Evolutionary conservation across 2,888 invertebrate species (phyloP), one percentile per base, ranked within the genome.

Genomic region (Pollenia angustigena): DNA sequence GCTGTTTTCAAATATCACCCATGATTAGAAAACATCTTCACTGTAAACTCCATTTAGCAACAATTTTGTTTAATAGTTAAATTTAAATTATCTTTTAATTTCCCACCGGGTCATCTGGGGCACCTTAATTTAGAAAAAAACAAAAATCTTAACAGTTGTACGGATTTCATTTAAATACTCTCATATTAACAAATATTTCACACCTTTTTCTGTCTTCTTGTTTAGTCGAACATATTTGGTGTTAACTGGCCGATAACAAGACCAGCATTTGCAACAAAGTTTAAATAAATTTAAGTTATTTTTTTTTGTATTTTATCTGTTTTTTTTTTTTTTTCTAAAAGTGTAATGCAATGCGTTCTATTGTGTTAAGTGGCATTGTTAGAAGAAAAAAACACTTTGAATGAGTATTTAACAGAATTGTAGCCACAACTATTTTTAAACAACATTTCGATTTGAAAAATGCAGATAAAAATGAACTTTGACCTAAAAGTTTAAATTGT

Each of bases 161-260:
- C n/a, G 23, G 46, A 69, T 69, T 54, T 72, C 14, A 58, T 32
- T 52, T 40, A 48, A 62, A 44, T 52, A 75, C 32, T 32, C 50
- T 52, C 23, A 44, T 60, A 75, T 60, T 52, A 60, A 75, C 16
- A 79, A 75, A 79, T 79, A 79, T 84, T 79, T 79, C 84, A 79
- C 84, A 79, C 74, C 84, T 84, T 58, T 44, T 75, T 83, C 66
- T 78, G 46, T 44, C 46, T 11, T 54, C 16, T 52, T 44, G 12
- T 54, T 52, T 12, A n/a, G 1, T 11, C n/a, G n/a, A 6, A 32
- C 32, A 32, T 66, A 6, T 54, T 50, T 62, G 50, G 46, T 79
- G 72, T 46, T 79, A 72, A 84, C 44, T 74, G 78, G 64, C 44
- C 58, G 83, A 72, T 83, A 83, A 84, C 46, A 64, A 79, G 79